Evolutionary conservation across 2,113 vertebrate species (phyloP).

Genomic region (Ammodytes dubius): DNA sequence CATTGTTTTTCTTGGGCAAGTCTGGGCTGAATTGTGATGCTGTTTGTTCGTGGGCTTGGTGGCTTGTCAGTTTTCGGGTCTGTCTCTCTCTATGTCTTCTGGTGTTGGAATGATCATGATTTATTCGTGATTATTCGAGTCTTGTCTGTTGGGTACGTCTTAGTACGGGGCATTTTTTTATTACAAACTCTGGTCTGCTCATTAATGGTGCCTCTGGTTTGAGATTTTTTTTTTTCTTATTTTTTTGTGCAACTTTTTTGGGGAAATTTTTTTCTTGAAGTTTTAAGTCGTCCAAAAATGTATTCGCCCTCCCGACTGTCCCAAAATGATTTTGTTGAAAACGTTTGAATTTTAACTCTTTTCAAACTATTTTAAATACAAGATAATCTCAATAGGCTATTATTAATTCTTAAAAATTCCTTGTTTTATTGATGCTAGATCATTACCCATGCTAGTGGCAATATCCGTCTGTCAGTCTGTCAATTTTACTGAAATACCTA

Average conservation of each 20-base stretch:
- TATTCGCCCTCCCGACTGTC: slow-evolving; percentile 1
- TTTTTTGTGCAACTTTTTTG: slow-evolving; percentile 12
- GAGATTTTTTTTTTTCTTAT: slow-evolving; percentile 5
- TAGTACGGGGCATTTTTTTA: slow-evolving; percentile 18
- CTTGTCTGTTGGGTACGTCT: slow-evolving; percentile 38
- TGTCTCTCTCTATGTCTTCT: slow-evolving; percentile 25
- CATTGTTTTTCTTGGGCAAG: slow-evolving; percentile 56
- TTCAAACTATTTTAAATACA: background rate
- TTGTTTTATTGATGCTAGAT: background rate
- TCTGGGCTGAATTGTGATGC: slow-evolving; percentile 44
- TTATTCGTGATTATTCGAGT: slow-evolving; percentile 7
- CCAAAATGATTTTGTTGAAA: background rate
- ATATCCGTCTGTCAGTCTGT: background rate
- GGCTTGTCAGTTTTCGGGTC: slow-evolving; percentile 44
- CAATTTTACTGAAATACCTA: background rate
- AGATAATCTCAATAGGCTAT: background rate
- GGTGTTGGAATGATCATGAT: slow-evolving; percentile 29
- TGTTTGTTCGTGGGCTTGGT: slow-evolving; percentile 29
- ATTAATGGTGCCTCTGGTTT: slow-evolving; percentile 54
- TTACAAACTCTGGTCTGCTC: slow-evolving; percentile 55
- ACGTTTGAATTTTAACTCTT: background rate
- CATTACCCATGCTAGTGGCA: slow-evolving; percentile 20
- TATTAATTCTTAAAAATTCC: no score
- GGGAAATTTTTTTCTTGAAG: background rate
- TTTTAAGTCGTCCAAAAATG: background rate